A percentile compares a stretch with the other conserved stretches of the same genome.
phyloP scores from a whole-genome alignment of 1,140 invertebrate genomes.

The Brachionus rubens region DNA sequence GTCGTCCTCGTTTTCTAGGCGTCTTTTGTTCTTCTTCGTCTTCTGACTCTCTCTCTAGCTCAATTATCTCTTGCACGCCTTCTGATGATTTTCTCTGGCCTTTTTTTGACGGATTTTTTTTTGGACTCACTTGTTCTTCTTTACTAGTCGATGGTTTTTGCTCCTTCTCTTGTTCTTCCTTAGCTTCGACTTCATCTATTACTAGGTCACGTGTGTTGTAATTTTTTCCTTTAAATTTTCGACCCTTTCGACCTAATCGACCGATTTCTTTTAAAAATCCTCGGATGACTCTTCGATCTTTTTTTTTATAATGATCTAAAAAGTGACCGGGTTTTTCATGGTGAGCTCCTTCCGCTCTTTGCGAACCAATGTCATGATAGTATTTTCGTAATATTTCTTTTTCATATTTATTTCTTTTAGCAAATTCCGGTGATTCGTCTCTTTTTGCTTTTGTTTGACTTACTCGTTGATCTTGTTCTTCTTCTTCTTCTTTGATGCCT shows the following conservation, averaged over 20 bases:
- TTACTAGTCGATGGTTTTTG: no score
- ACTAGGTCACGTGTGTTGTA: background rate
- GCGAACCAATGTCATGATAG: constrained; percentile 11
- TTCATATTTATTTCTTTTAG: background rate
- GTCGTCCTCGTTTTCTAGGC: background rate
- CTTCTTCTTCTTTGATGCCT: background rate
- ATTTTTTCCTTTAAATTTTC: constrained; percentile 11
- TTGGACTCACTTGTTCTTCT: no score
- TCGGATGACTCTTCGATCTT: background rate
- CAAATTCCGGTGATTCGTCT: background rate
- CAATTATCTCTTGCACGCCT: no score
- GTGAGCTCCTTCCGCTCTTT: background rate
- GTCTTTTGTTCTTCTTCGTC: background rate
- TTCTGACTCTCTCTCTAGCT: background rate
- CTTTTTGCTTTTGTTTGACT: background rate
- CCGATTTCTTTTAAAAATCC: background rate
- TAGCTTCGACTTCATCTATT: no score
- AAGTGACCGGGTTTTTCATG: background rate
- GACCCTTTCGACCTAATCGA: background rate
- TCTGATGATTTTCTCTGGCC: no score
- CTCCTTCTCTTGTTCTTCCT: no score
- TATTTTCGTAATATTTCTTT: background rate
- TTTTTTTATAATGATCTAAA: background rate
- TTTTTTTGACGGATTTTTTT: no score
- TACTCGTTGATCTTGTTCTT: background rate